phyloP scores from a whole-genome alignment of 2,113 vertebrate genomes.

The Lucifuga dentata region DNA sequence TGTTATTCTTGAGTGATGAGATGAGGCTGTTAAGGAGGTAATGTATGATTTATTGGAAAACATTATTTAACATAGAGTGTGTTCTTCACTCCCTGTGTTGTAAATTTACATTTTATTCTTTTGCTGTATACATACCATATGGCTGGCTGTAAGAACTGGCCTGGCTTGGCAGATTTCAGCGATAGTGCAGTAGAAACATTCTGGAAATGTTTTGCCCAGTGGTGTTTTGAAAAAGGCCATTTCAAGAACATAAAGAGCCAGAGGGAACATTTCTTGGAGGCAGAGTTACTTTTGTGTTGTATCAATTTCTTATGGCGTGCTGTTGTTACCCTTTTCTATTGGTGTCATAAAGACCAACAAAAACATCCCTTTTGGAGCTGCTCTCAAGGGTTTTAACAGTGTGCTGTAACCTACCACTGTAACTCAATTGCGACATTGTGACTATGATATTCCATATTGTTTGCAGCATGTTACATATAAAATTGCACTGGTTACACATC shows the following conservation, averaged over 20 bases:
- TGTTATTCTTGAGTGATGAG: conserved; percentile 70
- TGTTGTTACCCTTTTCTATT: conserved; percentile 65
- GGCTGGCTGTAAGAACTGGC: neutral
- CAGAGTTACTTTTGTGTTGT: conserved; percentile 67
- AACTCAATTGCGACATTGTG: conserved; percentile 13
- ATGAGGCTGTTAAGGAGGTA: conserved; percentile 54
- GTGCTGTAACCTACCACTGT: conserved; percentile 33
- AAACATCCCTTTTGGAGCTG: conserved; percentile 51
- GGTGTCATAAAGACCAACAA: conserved; percentile 55
- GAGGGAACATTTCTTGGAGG: conserved; percentile 72
- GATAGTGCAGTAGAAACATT: conserved; percentile 63
- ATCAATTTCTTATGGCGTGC: conserved; percentile 66
- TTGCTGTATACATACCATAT: neutral
- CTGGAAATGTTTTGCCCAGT: conserved; percentile 63
- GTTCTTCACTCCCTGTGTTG: conserved; percentile 15
- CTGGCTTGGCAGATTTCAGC: conserved; percentile 40
- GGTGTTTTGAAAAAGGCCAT: conserved; percentile 69
- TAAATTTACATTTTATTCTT: conserved; percentile 7
- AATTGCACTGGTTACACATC: too few relatives aligned
- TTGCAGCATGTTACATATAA: too few relatives aligned
- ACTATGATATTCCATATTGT: conserved; percentile 17
- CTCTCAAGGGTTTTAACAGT: conserved; percentile 46
- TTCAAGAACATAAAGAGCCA: conserved; percentile 68
- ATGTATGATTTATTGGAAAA: conserved; percentile 59
- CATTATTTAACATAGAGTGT: conserved; percentile 45